phyloP scores from a whole-genome alignment of 2,797 vertebrate species.

The Rhinogobio ventralis region DNA sequence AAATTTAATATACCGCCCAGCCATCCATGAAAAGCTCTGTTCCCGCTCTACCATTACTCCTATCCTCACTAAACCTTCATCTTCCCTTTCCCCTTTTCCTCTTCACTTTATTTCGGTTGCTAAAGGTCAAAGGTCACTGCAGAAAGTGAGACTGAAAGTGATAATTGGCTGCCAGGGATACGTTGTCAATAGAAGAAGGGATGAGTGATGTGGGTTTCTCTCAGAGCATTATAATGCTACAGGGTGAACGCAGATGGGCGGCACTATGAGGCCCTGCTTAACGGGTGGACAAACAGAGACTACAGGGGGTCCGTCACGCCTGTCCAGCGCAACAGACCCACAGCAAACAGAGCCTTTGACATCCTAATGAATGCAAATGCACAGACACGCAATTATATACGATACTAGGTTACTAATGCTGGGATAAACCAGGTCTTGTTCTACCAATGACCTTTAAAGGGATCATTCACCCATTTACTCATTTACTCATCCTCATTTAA shows the following conservation, averaged over 20 bases:
- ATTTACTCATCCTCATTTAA: background rate
- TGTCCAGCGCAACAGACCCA: conserved; percentile 20
- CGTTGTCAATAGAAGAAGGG: background rate
- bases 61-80: background rate
- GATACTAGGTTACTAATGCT: background rate
- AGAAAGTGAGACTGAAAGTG: background rate
- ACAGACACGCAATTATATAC: background rate
- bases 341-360: conserved; percentile 8
- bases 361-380: background rate
- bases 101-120: background rate
- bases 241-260: background rate
- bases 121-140: background rate
- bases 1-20: background rate
- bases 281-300: conserved; percentile 14
- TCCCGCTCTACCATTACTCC: background rate
- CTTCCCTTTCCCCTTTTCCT: no score
- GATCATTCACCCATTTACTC: background rate
- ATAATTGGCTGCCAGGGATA: background rate
- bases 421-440: background rate
- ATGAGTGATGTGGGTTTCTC: conserved; percentile 15
- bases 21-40: background rate
- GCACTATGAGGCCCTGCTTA: background rate
- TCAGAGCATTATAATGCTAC: background rate
- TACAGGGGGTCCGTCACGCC: conserved; percentile 28
- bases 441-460: background rate